phyloP scores from a whole-genome alignment of 2,888 invertebrate species.

The Acanthosepion lycidas region DNA sequence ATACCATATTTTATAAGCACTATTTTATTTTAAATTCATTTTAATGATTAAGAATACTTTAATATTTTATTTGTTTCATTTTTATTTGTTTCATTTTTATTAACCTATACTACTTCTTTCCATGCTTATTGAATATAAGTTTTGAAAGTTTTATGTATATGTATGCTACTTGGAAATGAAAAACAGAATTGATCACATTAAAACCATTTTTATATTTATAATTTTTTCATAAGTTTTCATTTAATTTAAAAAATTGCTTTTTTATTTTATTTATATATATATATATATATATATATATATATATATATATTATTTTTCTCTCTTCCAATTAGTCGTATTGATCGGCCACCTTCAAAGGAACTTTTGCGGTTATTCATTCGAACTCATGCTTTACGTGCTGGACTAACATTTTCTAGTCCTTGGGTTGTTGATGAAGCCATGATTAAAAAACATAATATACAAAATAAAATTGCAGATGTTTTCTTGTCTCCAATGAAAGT shows the following conservation, averaged over 20 bases:
- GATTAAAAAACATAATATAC: slow-evolving; percentile 70
- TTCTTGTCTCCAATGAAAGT: slow-evolving; percentile 70
- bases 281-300: too few species aligned
- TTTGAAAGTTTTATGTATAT: too few species aligned
- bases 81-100: too few species aligned
- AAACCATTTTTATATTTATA: neutral
- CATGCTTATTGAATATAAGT: too few species aligned
- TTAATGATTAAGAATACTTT: too few species aligned
- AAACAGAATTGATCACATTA: neutral
- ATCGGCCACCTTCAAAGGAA: slow-evolving; percentile 72
- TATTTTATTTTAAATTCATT: too few species aligned
- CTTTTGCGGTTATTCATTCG: slow-evolving; percentile 74
- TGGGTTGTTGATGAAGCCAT: slow-evolving; percentile 74
- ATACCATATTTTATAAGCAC: neutral
- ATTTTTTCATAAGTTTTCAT: neutral
- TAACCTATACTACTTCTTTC: too few species aligned
- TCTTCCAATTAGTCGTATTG: slow-evolving; percentile 62
- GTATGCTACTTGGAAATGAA: neutral
- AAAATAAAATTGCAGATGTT: slow-evolving; percentile 73
- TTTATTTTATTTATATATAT: too few species aligned
- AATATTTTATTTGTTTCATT: too few species aligned
- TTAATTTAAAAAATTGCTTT: neutral
- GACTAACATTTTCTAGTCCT: slow-evolving; percentile 70
- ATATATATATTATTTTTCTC: neutral
- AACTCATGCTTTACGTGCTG: slow-evolving; percentile 71